Evolutionary conservation across 2,888 invertebrate species (phyloP).

Genomic region (Aleiodes leptofemur): DNA sequence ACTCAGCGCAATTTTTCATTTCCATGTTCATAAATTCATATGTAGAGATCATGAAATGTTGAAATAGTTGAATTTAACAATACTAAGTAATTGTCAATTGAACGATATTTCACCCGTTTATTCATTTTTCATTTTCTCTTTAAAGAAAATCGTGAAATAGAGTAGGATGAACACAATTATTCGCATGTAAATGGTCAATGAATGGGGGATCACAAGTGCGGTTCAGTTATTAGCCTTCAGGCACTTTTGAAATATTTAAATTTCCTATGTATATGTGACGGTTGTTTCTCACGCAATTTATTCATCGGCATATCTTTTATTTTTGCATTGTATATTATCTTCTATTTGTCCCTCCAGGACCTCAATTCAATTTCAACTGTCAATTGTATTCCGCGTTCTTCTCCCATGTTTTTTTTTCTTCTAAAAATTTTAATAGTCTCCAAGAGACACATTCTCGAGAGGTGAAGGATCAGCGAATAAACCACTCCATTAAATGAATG

Average conservation of each 20-base stretch:
- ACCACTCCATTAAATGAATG: conserved; percentile 2
- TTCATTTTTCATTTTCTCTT: too few species aligned
- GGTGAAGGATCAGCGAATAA: not conserved
- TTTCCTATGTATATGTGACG: conserved; percentile 44
- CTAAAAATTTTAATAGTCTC: not conserved
- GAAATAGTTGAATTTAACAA: too few species aligned
- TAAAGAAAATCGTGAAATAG: not conserved
- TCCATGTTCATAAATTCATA: too few species aligned
- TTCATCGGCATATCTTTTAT: conserved; percentile 36
- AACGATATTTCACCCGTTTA: too few species aligned
- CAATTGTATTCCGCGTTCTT: conserved; percentile 10
- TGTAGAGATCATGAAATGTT: too few species aligned
- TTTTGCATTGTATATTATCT: not conserved
- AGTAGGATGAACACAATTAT: not conserved
- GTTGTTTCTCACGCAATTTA: conserved; percentile 52
- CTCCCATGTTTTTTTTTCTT: conserved; percentile 14
- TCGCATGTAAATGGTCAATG: conserved; percentile 40
- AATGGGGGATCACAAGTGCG: conserved; percentile 35
- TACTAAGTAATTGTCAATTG: too few species aligned
- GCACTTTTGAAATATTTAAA: conserved; percentile 49
- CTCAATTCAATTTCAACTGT: conserved; percentile 5
- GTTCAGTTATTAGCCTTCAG: conserved; percentile 42
- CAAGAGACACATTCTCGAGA: conserved; percentile 12
- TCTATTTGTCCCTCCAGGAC: conserved; percentile 11
- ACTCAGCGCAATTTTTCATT: too few species aligned